These are phyloP conservation scores for Tetranychus piercei DNA, from an alignment of 2,888 invertebrate species.

Conservation along the genomic window DNA sequence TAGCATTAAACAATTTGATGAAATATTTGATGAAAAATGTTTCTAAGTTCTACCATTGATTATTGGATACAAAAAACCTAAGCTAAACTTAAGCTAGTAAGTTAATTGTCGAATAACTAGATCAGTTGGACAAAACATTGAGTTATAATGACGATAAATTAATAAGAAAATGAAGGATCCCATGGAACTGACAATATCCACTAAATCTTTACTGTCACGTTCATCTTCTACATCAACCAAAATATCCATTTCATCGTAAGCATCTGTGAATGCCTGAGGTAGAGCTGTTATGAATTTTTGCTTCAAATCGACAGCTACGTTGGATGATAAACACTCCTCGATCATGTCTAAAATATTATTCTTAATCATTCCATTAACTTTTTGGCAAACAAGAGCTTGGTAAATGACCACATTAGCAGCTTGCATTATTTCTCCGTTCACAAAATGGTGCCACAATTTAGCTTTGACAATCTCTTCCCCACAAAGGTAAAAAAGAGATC, in stretches of 20 bases:
- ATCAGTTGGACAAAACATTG: no score
- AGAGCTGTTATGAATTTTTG: not conserved
- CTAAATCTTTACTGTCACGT: not conserved
- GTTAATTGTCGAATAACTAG: no score
- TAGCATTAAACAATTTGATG: no score
- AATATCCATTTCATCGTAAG: not conserved
- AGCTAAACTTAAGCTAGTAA: no score
- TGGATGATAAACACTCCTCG: constrained; percentile 3
- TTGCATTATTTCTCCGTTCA: no score
- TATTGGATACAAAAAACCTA: no score
- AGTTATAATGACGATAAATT: no score
- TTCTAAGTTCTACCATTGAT: no score
- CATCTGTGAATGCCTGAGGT: constrained; percentile 1
- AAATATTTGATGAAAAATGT: no score
- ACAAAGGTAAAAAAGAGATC: not conserved
- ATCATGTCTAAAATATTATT: constrained; percentile 1
- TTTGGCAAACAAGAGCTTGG: no score
- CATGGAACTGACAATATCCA: not conserved
- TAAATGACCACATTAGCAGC: no score
- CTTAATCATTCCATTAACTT: not conserved
- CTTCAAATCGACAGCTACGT: not conserved
- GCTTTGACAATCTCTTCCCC: constrained; percentile 4
- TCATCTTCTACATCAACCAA: constrained; percentile 6
- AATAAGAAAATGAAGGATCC: not conserved
- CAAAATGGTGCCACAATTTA: not conserved